Evolutionary conservation across 2,797 vertebrate genomes (phyloP).

Genomic region (Silurus lanzhouensis): DNA sequence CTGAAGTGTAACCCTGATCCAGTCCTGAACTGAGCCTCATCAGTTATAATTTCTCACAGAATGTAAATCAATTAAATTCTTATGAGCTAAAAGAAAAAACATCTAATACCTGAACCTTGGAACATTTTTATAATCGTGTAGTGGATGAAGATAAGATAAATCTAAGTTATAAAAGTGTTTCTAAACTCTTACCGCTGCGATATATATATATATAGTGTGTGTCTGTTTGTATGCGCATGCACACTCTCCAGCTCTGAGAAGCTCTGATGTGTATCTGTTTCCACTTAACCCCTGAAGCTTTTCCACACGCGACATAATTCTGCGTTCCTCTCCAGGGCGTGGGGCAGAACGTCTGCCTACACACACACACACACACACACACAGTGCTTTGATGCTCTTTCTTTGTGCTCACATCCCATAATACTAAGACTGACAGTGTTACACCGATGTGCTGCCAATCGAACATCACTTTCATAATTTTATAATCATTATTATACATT

Average conservation of each 20-base stretch:
- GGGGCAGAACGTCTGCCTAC: background rate
- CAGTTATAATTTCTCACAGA: background rate
- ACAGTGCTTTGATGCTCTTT: background rate
- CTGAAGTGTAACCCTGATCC: background rate
- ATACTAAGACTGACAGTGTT: background rate
- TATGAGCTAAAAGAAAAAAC: background rate
- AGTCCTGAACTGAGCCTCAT: too few relatives aligned
- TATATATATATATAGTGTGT: background rate
- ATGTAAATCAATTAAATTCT: background rate
- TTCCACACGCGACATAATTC: background rate
- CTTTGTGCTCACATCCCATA: background rate
- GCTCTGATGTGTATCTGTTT: slow-evolving; percentile 14
- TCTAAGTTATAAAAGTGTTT: background rate
- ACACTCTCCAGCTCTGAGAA: background rate
- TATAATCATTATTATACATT: background rate
- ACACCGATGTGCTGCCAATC: background rate
- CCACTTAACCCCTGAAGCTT: background rate
- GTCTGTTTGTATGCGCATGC: background rate
- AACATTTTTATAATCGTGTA: background rate
- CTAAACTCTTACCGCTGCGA: background rate
- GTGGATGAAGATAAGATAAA: background rate
- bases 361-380: background rate
- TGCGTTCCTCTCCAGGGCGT: slow-evolving; percentile 9
- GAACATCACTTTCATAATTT: background rate
- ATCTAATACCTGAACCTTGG: background rate